Conservation (phyloP, 2,888 invertebrate genomes). For the Tinea trinotella region DNA sequence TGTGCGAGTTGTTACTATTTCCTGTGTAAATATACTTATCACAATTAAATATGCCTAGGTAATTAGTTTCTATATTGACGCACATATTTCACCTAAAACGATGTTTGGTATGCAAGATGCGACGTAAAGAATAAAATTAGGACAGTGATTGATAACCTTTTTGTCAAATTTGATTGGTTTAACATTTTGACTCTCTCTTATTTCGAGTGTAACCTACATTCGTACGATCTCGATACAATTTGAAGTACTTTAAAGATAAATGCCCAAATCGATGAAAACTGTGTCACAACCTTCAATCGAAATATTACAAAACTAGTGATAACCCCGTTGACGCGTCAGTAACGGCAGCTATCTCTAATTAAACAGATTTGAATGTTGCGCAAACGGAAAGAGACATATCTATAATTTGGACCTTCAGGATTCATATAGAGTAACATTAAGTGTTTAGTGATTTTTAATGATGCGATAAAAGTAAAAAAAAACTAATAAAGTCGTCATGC, state of each 20-base stretch:
- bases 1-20: too few relatives aligned
- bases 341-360: slow-evolving; percentile 38
- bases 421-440: neutral
- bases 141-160: slow-evolving; percentile 14
- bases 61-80: too few relatives aligned
- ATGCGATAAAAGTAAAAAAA: too few relatives aligned
- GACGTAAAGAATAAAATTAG: slow-evolving; percentile 12
- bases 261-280: slow-evolving; percentile 49
- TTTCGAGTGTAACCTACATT: slow-evolving; percentile 17
- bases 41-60: too few relatives aligned
- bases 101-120: neutral
- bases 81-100: too few relatives aligned
- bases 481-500: neutral
- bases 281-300: slow-evolving; percentile 60
- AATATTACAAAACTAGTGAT: slow-evolving; percentile 47
- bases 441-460: neutral
- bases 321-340: slow-evolving; percentile 49
- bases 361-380: slow-evolving; percentile 48
- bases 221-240: slow-evolving; percentile 17
- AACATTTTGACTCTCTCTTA: slow-evolving; percentile 18
- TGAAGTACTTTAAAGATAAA: slow-evolving; percentile 40
- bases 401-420: slow-evolving; percentile 9
- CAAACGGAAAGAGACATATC: slow-evolving; percentile 40
- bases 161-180: slow-evolving; percentile 14
- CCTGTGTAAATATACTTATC: too few relatives aligned